phyloP scores from a whole-genome alignment of 2,113 vertebrate genomes.

The Ifrita kowaldi region DNA sequence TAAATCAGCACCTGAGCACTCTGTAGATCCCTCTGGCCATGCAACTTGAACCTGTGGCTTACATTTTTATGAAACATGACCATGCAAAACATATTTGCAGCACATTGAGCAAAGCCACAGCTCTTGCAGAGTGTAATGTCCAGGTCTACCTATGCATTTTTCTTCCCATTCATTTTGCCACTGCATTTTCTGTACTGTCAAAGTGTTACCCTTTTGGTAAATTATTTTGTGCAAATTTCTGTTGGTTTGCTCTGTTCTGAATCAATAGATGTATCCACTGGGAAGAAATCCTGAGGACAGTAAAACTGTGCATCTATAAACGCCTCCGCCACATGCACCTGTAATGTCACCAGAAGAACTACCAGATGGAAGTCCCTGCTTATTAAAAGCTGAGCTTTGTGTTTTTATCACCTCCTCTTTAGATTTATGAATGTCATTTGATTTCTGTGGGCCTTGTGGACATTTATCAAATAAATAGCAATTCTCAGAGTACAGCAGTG shows the following conservation, averaged over 20 bases:
- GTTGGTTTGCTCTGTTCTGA: not conserved
- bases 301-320: not conserved
- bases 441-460: not conserved
- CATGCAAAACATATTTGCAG: not conserved
- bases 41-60: not conserved
- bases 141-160: not conserved
- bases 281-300: not conserved
- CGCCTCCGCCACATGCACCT: not conserved
- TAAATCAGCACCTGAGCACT: not conserved
- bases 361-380: not conserved
- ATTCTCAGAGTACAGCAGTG: not conserved
- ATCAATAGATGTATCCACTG: not conserved
- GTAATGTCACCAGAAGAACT: not conserved
- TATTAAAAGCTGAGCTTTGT: conserved; percentile 13
- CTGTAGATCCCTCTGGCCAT: not conserved
- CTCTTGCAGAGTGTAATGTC: not conserved
- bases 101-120: not conserved
- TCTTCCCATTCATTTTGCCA: not conserved
- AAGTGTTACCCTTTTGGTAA: not conserved
- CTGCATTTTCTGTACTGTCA: not conserved
- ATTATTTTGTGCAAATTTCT: not conserved
- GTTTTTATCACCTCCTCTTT: not conserved
- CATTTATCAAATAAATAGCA: conserved; percentile 19
- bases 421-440: conserved; percentile 4
- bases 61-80: not conserved